Evolutionary conservation across 2,797 vertebrate species (phyloP).

Genomic region (Brachymystax lenok): DNA sequence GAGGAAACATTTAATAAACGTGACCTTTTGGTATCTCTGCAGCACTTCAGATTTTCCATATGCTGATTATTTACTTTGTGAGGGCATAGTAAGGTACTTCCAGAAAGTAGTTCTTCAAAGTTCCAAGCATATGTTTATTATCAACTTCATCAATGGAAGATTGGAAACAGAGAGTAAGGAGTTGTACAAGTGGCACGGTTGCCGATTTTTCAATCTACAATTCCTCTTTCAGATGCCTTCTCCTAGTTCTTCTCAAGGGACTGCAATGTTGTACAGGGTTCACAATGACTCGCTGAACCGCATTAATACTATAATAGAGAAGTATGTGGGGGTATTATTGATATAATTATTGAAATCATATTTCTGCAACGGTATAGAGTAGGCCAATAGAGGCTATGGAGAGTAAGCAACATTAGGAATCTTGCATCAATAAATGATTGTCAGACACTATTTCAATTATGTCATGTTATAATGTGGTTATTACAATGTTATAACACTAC

Average conservation of each 20-base stretch:
- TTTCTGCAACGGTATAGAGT: background rate
- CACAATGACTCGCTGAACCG: background rate
- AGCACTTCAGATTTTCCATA: slow-evolving; percentile 44
- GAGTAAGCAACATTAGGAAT: no score
- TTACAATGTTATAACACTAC: no score
- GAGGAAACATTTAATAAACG: slow-evolving; percentile 73
- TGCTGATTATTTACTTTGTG: slow-evolving; percentile 9
- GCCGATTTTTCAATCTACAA: background rate
- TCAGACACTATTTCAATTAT: no score
- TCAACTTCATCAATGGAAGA: no score
- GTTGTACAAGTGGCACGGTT: slow-evolving; percentile 23
- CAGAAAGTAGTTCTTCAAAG: no score
- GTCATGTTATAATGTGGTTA: no score
- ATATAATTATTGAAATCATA: background rate
- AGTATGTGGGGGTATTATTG: background rate
- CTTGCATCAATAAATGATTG: no score
- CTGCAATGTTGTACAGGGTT: background rate
- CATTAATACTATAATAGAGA: background rate
- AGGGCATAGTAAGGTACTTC: background rate
- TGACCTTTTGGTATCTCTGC: slow-evolving; percentile 62
- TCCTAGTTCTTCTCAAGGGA: background rate
- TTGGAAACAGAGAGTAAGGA: no score
- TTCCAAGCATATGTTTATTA: no score
- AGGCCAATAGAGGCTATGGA: no score
- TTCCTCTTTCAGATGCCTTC: slow-evolving; percentile 17